Percentiles rank a stretch among this genome's conserved stretches.
These are phyloP conservation scores for Schizopygopsis malacanthus DNA, from an alignment of 2,797 vertebrate genomes.

Conservation along the genomic window DNA sequence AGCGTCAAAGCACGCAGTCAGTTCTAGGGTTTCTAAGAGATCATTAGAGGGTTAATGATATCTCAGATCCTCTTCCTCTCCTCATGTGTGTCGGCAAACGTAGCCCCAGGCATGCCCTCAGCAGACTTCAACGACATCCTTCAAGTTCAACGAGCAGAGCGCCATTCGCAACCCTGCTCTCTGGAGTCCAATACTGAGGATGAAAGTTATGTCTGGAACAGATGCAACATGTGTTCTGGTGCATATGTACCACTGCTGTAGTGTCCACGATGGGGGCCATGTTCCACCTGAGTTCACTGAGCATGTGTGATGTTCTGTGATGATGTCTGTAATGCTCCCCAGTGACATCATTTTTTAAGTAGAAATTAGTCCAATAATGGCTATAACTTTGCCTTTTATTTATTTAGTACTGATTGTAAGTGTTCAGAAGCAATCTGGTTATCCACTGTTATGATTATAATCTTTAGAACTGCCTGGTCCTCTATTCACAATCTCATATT, in stretches of 20 bases:
- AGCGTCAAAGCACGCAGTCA: constrained; percentile 8
- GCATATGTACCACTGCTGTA: background rate
- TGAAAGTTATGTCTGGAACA: constrained; percentile 49
- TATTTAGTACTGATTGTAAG: background rate
- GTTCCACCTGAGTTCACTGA: constrained; percentile 6
- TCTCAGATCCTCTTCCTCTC: constrained; percentile 33
- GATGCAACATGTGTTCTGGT: constrained; percentile 44
- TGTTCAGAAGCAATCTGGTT: background rate
- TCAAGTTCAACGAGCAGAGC: constrained; percentile 23
- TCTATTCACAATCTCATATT: background rate
- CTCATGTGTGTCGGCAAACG: background rate
- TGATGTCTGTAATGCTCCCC: constrained; percentile 3
- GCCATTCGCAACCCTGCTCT: constrained; percentile 30
- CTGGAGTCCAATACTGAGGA: constrained; percentile 47
- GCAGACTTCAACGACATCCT: constrained; percentile 17
- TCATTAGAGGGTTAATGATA: constrained; percentile 37
- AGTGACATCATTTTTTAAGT: background rate
- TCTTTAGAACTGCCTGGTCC: background rate
- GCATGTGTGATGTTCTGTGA: constrained; percentile 10
- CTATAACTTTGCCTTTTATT: background rate
- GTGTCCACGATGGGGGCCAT: background rate
- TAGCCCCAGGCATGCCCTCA: constrained; percentile 33
- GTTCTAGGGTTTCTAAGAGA: constrained; percentile 44
- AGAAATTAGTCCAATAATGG: background rate
- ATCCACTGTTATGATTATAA: background rate